Base-by-base conservation (phyloP, 2,888 invertebrate genomes). In the Caprella mutica region DNA sequence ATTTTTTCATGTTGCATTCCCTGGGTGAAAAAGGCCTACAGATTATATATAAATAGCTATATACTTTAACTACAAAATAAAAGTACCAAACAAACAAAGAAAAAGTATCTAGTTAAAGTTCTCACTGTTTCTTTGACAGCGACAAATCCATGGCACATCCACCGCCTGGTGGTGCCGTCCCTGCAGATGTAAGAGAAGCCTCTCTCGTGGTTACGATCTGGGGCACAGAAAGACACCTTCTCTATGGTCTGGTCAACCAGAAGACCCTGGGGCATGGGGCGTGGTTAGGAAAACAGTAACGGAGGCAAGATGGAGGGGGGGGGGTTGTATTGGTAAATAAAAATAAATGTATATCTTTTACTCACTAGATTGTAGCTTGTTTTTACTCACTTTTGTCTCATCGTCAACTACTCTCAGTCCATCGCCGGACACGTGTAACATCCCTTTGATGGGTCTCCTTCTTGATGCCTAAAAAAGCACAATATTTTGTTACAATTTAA, bases 141-240 rank as follows among this genome's bases (percentile, higher is more conserved):
- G 66, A 94, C 78, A 74, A 99, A 99, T 38, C 97, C 98, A 76
- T 99, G 98, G 72, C 98, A 98, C 94, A 99, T 96, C 98, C 98
- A 99, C 19, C 98, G 82, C 5, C 96, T 81, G 0, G 97, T 96
- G 14, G 97, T 94, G 59, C 97, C 98, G 74, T 98, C 98, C 59
- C 98, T 83, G 72, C 97, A 98, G 66, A 98, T 98, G 76, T 98
- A 98, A 65, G 97, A 96, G 76, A 94, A 98, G 21, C 97, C 98
- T 66, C 91, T 84, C 70, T 97, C 96, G 71, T 96, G 91, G 73
- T 92, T 93, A 61, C 97, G 81, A 74, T 99, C 98, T 1, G 98
- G 98, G 6, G 98, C 97, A 76, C 98, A 99, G 75, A 99, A 99
- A n/a, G 97, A 98, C 3, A 99, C 97, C 75, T 99, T 98, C 75